Percentiles rank a stretch among this genome's conserved stretches.
Evolutionary conservation across 2,113 vertebrate genomes (phyloP).

Genomic region (Oriolus oriolus): DNA sequence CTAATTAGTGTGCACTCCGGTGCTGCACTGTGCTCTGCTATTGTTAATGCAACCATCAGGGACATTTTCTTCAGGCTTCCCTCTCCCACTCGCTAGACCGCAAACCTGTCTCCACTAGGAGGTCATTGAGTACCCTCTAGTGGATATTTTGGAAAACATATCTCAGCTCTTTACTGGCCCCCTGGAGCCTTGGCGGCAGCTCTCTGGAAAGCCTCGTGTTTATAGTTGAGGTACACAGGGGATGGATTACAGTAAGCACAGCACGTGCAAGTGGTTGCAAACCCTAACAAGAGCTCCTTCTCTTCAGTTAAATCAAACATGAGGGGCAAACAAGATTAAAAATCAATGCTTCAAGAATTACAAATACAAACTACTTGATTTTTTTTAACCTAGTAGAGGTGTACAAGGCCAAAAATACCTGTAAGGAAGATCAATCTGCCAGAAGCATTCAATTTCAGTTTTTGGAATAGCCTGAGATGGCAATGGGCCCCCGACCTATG

Average conservation of each 20-base stretch:
- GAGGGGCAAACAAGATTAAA: not conserved
- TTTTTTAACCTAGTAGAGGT: not conserved
- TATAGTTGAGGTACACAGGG: not conserved
- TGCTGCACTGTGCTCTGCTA: not conserved
- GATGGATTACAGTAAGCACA: not conserved
- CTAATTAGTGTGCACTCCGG: not conserved
- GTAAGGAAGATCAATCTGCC: not conserved
- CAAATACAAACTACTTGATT: not conserved
- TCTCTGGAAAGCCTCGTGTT: not conserved
- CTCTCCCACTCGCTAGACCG: not conserved
- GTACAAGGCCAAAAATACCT: not conserved
- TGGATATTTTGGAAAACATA: not conserved
- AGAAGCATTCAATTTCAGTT: not conserved
- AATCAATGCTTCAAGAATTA: not conserved
- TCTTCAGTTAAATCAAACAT: not conserved
- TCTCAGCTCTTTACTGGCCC: not conserved
- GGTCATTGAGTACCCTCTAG: constrained; percentile 54
- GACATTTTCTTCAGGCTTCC: not conserved
- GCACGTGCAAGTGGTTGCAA: not conserved
- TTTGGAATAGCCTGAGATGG: not conserved
- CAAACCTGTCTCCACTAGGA: not conserved
- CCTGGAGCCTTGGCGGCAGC: not conserved
- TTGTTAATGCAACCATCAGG: not conserved
- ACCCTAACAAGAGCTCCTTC: not conserved
- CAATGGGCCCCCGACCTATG: rapidly evolving